Conservation (phyloP, 2,797 vertebrate genomes). For the Leuciscus waleckii region DNA sequence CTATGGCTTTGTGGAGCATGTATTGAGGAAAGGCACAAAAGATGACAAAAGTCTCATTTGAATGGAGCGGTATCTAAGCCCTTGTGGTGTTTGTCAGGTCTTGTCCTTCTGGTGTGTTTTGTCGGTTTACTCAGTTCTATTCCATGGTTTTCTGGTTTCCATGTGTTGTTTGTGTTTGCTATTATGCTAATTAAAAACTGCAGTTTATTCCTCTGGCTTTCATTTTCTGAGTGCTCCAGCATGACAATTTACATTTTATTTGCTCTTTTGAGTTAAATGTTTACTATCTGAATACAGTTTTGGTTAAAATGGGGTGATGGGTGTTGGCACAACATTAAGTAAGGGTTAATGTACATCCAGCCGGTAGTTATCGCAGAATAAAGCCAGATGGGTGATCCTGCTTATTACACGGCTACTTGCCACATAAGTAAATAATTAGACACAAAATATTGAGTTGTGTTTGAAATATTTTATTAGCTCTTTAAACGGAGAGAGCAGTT, state of each 20-base stretch:
- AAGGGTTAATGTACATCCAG: too few species aligned
- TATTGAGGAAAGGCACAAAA: conserved; percentile 27
- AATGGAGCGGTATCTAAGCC: not conserved
- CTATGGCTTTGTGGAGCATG: conserved; percentile 19
- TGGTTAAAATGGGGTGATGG: not conserved
- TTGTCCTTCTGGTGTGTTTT: not conserved
- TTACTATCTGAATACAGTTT: not conserved
- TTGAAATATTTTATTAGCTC: too few species aligned
- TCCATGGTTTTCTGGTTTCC: not conserved
- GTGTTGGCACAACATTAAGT: not conserved
- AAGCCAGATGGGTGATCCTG: too few species aligned
- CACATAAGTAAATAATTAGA: too few species aligned
- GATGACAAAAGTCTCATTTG: conserved; percentile 24
- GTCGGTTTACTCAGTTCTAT: too few species aligned
- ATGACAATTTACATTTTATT: not conserved
- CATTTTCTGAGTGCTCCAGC: not conserved
- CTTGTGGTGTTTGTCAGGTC: not conserved
- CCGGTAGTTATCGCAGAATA: too few species aligned
- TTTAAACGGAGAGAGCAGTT: too few species aligned
- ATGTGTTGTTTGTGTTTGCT: not conserved
- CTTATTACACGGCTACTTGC: too few species aligned
- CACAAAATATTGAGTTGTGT: too few species aligned
- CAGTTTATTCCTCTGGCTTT: not conserved
- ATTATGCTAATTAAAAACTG: not conserved
- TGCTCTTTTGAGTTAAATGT: not conserved